Conservation (phyloP, 2,113 vertebrate genomes). For the Plotosus lineatus region DNA sequence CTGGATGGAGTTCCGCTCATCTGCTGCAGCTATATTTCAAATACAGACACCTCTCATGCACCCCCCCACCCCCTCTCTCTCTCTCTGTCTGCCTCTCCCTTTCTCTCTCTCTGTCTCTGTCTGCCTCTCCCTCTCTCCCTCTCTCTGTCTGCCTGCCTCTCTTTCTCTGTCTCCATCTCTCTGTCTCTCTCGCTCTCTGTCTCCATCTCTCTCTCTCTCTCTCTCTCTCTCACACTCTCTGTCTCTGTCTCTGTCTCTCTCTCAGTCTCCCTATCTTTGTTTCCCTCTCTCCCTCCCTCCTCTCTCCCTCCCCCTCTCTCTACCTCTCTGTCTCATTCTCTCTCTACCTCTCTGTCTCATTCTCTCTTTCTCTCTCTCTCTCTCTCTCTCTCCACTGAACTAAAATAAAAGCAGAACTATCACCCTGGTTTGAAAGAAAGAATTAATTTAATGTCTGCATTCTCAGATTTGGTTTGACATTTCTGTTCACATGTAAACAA, state of each 20-base stretch:
- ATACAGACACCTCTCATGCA: slow-evolving; percentile 19
- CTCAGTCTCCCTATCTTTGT: background rate
- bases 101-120: background rate
- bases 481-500: background rate
- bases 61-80: background rate
- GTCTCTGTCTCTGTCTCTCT: background rate
- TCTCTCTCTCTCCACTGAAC: background rate
- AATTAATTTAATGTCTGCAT: background rate
- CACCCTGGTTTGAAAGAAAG: background rate
- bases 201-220: background rate
- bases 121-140: background rate
- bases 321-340: background rate
- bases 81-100: background rate
- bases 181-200: background rate
- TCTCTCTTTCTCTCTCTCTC: background rate
- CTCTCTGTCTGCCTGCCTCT: too few species aligned
- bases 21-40: slow-evolving; percentile 46
- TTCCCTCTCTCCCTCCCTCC: background rate
- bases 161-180: background rate
- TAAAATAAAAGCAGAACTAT: slow-evolving; percentile 31
- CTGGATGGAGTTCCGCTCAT: slow-evolving; percentile 45
- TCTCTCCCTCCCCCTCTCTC: background rate
- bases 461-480: background rate
- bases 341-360: background rate
- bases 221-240: background rate